phyloP scores from a whole-genome alignment of 2,888 invertebrate genomes.

The Drosophila subquinaria region DNA sequence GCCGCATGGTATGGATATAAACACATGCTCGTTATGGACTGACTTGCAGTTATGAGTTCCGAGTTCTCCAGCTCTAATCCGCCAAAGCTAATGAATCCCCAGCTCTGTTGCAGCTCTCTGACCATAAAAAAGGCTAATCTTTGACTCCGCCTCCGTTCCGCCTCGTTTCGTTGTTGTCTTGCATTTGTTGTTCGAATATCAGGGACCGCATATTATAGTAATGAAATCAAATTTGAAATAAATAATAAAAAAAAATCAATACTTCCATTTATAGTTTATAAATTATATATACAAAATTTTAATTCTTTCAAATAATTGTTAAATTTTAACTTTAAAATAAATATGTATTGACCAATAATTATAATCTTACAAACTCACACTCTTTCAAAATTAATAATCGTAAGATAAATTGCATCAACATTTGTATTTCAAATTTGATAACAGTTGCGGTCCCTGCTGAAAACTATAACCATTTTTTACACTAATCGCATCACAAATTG shows the following conservation, averaged over 20 bases:
- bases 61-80: constrained; percentile 44
- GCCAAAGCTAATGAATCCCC: constrained; percentile 59
- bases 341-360: too few species aligned
- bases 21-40: constrained; percentile 10
- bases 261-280: background rate
- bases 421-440: background rate
- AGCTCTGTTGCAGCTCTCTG: constrained; percentile 20
- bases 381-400: too few species aligned
- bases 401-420: too few species aligned
- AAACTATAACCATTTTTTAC: constrained; percentile 57
- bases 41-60: constrained; percentile 41
- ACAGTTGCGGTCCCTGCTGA: background rate
- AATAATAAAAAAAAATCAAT: background rate
- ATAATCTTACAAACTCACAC: too few species aligned
- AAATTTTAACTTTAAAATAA: too few species aligned
- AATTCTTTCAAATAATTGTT: background rate
- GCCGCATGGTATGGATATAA: constrained; percentile 88
- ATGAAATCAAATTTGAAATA: background rate
- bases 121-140: constrained; percentile 43
- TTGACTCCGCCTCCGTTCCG: constrained; percentile 18
- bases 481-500: constrained; percentile 69
- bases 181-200: constrained; percentile 41
- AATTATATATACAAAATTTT: background rate
- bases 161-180: constrained; percentile 40
- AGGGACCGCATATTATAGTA: background rate